A percentile compares a stretch with the other conserved stretches of the same genome.
These are phyloP conservation scores for Solenopsis invicta DNA, from an alignment of 1,140 invertebrate species.

Conservation along the genomic window DNA sequence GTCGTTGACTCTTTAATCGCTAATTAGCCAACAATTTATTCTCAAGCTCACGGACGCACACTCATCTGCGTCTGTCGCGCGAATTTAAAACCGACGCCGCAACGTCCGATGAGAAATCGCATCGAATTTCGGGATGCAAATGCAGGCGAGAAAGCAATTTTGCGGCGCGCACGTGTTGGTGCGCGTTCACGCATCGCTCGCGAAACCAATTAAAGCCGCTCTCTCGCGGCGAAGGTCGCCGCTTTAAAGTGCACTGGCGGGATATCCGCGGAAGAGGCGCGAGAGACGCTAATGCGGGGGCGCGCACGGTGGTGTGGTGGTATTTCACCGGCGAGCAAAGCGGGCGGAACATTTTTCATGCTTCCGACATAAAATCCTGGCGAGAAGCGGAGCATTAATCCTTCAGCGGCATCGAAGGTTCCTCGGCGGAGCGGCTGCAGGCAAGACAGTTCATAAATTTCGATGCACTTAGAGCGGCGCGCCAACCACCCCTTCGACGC, in stretches of 20 bases:
- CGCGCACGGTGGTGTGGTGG: neutral
- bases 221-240: constrained; percentile 42
- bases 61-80: constrained; percentile 35
- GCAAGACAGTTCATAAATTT: constrained; percentile 76
- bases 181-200: constrained; percentile 34
- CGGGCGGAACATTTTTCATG: constrained; percentile 73
- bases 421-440: constrained; percentile 33
- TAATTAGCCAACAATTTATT: constrained; percentile 55
- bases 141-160: constrained; percentile 46
- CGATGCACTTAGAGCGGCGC: constrained; percentile 74
- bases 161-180: constrained; percentile 31
- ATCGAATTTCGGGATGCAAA: constrained; percentile 44
- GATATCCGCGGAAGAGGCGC: constrained; percentile 3
- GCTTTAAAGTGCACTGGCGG: constrained; percentile 19
- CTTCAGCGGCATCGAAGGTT: constrained; percentile 63
- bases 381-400: constrained; percentile 72
- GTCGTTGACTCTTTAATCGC: constrained; percentile 43
- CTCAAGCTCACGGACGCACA: neutral
- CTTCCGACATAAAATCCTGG: constrained; percentile 70
- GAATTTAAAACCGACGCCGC: constrained; percentile 45
- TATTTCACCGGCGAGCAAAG: constrained; percentile 27
- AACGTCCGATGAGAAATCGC: constrained; percentile 44
- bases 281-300: constrained; percentile 13
- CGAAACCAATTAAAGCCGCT: constrained; percentile 63
- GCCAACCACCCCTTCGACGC: constrained; percentile 47